Base-by-base conservation (phyloP, 2,113 vertebrate genomes). In the Elephas maximus region DNA sequence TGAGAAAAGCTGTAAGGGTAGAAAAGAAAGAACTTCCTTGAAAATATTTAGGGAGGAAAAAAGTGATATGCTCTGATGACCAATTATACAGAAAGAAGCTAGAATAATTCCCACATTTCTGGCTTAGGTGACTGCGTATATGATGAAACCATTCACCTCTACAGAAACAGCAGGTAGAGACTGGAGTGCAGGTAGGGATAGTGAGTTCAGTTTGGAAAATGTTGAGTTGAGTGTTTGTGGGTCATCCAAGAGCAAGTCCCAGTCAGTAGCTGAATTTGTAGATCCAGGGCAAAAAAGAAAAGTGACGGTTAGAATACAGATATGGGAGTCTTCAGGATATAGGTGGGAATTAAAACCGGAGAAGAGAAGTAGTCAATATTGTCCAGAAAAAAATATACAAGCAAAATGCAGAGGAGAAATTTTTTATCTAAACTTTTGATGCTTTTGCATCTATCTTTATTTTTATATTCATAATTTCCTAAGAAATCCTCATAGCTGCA, bases 331-430 rank as follows among this genome's bases (percentile, higher is more conserved):
- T 77, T 28, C 18, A 30, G 45, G 28, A 57, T 88, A 82, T 8
- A 69, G 33, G 28, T 74, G 28, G 65, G 7, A 88, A 80, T 87
- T 90, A 92, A 95, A 45, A 65, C 65, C 45, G 81, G 24, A 77
- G 37, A 67, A 87, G 24, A 77, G 37, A 67, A 20, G 30, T 67
- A 76, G 62, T 82, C 94, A 23, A 71, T 63, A 41, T 9, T 86
- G 23, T 45, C 28, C 33, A 60, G 45, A 26, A 41, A 78, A 53
- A 69, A 78, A 88, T 45, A 18, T 69, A n/a, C 86, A 17, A 87
- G 57, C 33, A 91, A 85, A 84, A 76, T 74, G 86, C n/a, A 91
- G 14, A 62, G 60, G 91, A 96, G 48, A 95, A 76, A 94, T 79
- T 92, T 24, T 88, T 77, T 63, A 84, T 23, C 28, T 65, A 93